Evolutionary conservation across 2,888 invertebrate genomes (phyloP).

Genomic region (Xiphydria camelus): DNA sequence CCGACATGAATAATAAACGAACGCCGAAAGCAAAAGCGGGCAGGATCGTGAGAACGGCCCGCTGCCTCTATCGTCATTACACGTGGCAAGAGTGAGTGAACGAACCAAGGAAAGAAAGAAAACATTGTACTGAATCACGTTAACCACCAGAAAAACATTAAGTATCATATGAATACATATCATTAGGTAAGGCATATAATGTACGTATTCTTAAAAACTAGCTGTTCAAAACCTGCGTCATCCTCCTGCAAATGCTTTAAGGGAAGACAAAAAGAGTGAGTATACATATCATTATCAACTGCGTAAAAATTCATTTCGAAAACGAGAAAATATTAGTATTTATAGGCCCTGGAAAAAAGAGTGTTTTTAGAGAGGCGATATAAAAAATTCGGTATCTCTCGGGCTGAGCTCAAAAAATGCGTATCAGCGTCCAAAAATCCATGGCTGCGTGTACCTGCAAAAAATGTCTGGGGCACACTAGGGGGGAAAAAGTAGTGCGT

Average conservation of each 20-base stretch:
- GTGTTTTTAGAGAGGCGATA: not conserved
- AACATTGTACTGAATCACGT: constrained; percentile 49
- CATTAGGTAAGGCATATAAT: constrained; percentile 30
- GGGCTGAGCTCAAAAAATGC: constrained; percentile 54
- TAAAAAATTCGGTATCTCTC: constrained; percentile 20
- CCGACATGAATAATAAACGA: too few species aligned
- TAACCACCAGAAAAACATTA: constrained; percentile 51
- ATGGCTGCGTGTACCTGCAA: constrained; percentile 55
- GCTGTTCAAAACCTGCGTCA: constrained; percentile 57
- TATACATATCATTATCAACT: constrained; percentile 39
- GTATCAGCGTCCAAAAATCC: constrained; percentile 57
- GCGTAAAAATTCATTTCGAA: constrained; percentile 17
- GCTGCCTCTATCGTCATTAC: constrained; percentile 33
- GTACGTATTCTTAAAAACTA: constrained; percentile 53
- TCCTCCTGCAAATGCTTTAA: constrained; percentile 59
- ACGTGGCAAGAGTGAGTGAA: constrained; percentile 49
- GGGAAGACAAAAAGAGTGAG: constrained; percentile 54
- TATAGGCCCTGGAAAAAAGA: constrained; percentile 38
- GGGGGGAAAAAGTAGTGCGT: constrained; percentile 11
- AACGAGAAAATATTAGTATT: constrained; percentile 8
- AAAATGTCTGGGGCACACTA: constrained; percentile 38
- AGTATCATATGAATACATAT: constrained; percentile 47
- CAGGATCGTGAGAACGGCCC: too few species aligned
- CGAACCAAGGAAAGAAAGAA: constrained; percentile 43
- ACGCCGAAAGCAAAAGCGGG: too few species aligned